Evolutionary conservation across 2,888 invertebrate species (phyloP).

Genomic region (Tubulanus polymorphus): DNA sequence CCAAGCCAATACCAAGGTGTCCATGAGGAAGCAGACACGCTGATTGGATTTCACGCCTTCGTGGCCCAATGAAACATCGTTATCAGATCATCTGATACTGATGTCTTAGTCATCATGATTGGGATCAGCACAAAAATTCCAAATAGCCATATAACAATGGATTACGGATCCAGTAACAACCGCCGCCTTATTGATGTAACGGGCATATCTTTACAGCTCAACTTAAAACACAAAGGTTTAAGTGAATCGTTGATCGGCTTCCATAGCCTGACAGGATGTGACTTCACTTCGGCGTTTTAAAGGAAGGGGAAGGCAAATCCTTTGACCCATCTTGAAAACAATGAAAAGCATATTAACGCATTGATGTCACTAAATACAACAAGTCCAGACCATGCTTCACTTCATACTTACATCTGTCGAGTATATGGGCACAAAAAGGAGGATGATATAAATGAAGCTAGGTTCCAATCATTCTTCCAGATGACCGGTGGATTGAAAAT

Average conservation of each 20-base stretch:
- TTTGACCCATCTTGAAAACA: conserved; percentile 6
- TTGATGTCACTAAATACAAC: not conserved
- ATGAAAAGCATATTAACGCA: conserved; percentile 2
- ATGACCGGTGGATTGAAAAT: too few species aligned
- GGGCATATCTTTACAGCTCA: conserved; percentile 2
- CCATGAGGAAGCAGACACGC: conserved; percentile 12
- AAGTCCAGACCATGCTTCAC: conserved; percentile 6
- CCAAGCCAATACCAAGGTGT: not conserved
- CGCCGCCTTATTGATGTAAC: conserved; percentile 12
- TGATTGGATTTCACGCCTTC: conserved; percentile 8
- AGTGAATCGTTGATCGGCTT: conserved; percentile 2
- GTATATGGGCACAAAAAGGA: conserved; percentile 6
- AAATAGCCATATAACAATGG: conserved; percentile 2
- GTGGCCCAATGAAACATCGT: not conserved
- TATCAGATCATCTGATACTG: conserved; percentile 9
- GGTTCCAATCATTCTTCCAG: conserved; percentile 4
- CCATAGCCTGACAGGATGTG: conserved; percentile 13
- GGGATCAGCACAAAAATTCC: not conserved
- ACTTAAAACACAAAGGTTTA: conserved; percentile 5
- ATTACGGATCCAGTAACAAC: conserved; percentile 6
- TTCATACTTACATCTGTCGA: conserved; percentile 6
- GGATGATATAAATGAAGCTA: conserved; percentile 10
- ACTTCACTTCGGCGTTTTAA: conserved; percentile 10
- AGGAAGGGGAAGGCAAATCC: conserved; percentile 9
- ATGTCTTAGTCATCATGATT: conserved; percentile 7